Conservation (phyloP, 1,140 invertebrate species). For the Hylaeus volcanicus region DNA sequence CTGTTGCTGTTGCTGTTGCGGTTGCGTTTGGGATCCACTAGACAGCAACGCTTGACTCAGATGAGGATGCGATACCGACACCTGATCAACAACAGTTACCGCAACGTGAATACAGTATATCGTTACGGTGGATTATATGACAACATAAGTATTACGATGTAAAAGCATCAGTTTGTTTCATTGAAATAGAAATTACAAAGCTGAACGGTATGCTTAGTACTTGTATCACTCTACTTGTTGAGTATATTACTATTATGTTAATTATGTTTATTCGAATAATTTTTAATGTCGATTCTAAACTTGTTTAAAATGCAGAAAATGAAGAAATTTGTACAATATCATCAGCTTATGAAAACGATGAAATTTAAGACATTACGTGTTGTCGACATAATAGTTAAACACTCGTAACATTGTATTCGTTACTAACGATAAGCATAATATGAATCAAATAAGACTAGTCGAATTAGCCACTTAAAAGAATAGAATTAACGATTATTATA, state of each 20-base stretch:
- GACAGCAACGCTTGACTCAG: constrained; percentile 83
- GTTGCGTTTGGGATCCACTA: constrained; percentile 77
- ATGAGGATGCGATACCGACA: constrained; percentile 83
- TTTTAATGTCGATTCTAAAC: neutral
- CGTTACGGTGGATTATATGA: neutral
- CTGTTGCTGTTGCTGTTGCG: constrained; percentile 54
- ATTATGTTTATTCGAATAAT: neutral
- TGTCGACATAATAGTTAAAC: constrained; percentile 2
- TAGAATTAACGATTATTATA: constrained; percentile 14
- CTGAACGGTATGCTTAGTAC: neutral
- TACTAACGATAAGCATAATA: constrained; percentile 20
- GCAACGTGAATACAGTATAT: constrained; percentile 14
- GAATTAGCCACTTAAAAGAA: neutral
- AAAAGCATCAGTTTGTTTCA: constrained; percentile 12
- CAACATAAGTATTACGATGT: constrained; percentile 5
- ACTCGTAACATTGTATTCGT: neutral
- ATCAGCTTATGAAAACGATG: neutral
- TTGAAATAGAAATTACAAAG: neutral
- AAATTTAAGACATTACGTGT: neutral
- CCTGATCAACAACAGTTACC: constrained; percentile 73
- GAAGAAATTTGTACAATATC: neutral
- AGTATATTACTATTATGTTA: neutral
- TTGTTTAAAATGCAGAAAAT: neutral
- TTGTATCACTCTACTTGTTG: neutral
- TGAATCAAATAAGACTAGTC: neutral